phyloP scores from a whole-genome alignment of 2,113 vertebrate species.

The Vulpes vulpes region DNA sequence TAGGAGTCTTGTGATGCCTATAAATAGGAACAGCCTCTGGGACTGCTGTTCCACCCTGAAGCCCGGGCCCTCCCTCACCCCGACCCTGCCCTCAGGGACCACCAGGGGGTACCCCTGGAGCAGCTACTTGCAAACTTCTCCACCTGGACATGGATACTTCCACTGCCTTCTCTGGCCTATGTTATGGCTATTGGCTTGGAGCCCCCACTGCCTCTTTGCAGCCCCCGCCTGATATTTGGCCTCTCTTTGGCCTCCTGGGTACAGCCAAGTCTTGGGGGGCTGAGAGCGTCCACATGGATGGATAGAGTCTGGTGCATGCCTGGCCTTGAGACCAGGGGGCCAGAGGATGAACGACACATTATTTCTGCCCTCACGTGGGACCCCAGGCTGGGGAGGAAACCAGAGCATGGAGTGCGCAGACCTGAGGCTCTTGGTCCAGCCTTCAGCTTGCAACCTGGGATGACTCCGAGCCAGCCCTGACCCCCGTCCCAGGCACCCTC shows the following conservation, averaged over 20 bases:
- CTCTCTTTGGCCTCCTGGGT: not conserved
- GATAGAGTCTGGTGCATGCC: not conserved
- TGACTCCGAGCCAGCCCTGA: rapidly evolving
- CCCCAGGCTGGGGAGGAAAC: not conserved
- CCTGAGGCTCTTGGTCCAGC: not conserved
- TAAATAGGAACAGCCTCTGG: constrained; percentile 75
- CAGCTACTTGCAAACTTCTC: not conserved
- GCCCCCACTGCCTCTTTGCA: not conserved
- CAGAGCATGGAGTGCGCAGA: not conserved
- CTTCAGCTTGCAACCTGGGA: constrained; percentile 32
- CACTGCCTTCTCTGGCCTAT: not conserved
- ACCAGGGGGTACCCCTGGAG: not conserved
- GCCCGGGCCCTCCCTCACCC: not conserved
- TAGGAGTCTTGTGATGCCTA: constrained; percentile 67
- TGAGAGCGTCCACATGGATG: not conserved
- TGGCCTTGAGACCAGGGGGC: not conserved
- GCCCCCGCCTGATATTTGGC: not conserved
- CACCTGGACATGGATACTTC: not conserved
- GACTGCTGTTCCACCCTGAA: constrained; percentile 30
- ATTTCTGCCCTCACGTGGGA: not conserved
- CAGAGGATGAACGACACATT: not conserved
- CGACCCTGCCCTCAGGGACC: not conserved
- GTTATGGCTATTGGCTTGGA: not conserved
- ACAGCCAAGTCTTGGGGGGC: not conserved
- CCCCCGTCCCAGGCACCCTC: not conserved